phyloP scores from a whole-genome alignment of 2,797 vertebrate species.

The Xiphophorus birchmanni region DNA sequence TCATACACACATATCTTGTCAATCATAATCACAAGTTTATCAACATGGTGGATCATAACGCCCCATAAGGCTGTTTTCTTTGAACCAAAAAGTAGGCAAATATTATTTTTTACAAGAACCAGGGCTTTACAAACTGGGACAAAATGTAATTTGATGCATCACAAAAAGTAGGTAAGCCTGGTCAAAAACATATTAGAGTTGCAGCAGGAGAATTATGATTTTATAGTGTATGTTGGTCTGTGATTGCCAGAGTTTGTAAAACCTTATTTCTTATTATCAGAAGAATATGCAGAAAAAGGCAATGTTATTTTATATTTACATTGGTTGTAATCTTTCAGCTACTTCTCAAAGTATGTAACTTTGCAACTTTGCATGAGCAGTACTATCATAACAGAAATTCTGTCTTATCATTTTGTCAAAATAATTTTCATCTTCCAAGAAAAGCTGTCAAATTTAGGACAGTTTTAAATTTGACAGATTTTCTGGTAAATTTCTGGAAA shows the following conservation, averaged over 20 bases:
- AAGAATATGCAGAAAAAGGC: neutral
- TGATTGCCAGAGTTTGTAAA: neutral
- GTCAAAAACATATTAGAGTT: neutral
- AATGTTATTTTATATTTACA: neutral
- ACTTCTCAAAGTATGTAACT: neutral
- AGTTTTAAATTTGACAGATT: constrained; percentile 25
- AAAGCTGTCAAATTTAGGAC: constrained; percentile 5
- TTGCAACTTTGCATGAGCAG: constrained; percentile 11
- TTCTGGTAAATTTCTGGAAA: neutral
- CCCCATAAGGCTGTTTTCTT: neutral
- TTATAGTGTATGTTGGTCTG: neutral
- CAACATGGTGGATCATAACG: neutral
- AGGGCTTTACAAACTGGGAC: neutral
- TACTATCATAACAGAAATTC: constrained; percentile 27
- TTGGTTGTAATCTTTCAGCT: neutral
- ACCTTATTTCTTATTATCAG: neutral
- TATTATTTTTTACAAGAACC: neutral
- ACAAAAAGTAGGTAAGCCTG: neutral
- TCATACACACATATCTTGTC: neutral
- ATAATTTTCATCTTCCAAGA: neutral
- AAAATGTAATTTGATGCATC: neutral
- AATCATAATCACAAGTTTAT: neutral
- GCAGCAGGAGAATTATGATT: neutral
- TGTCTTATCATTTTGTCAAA: constrained; percentile 9
- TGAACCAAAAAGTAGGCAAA: neutral